Percentiles rank a stretch among this genome's conserved stretches.
Evolutionary conservation across 2,113 vertebrate genomes (phyloP).

Genomic region (Charina bottae): DNA sequence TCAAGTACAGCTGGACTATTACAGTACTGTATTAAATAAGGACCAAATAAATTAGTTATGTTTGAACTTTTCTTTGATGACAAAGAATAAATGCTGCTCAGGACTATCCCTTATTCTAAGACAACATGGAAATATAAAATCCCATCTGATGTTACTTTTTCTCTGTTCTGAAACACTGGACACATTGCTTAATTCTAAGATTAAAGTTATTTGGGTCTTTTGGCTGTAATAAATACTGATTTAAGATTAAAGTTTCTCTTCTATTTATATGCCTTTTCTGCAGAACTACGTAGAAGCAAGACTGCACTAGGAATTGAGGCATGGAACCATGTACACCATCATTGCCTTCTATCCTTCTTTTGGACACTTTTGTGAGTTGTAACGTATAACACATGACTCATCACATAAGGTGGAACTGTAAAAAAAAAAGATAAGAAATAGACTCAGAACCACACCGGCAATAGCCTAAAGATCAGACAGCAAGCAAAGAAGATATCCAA

Average conservation of each 20-base stretch:
- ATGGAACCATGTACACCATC: not conserved
- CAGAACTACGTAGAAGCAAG: not conserved
- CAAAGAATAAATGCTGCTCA: not conserved
- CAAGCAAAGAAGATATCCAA: slow-evolving; percentile 15
- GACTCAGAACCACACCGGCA: not conserved
- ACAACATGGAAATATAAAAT: not conserved
- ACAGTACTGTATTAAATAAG: not conserved
- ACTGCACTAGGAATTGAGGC: not conserved
- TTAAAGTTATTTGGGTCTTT: not conserved
- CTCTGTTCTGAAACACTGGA: not conserved
- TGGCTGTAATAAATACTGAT: not conserved
- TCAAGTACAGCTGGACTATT: not conserved
- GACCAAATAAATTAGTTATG: not conserved
- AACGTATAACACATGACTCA: not conserved
- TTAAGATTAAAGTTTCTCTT: not conserved
- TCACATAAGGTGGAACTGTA: not conserved
- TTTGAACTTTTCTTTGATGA: not conserved
- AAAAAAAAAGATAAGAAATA: not conserved
- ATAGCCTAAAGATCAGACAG: slow-evolving; percentile 2
- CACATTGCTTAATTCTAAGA: not conserved
- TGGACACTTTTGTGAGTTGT: not conserved
- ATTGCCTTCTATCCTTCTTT: not conserved
- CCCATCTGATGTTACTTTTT: not conserved
- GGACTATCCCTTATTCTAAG: not conserved
- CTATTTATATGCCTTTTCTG: not conserved